A percentile compares a stretch with the other conserved stretches of the same genome.
Conservation (phyloP, 2,113 vertebrate genomes). For the Arenaria interpres region DNA sequence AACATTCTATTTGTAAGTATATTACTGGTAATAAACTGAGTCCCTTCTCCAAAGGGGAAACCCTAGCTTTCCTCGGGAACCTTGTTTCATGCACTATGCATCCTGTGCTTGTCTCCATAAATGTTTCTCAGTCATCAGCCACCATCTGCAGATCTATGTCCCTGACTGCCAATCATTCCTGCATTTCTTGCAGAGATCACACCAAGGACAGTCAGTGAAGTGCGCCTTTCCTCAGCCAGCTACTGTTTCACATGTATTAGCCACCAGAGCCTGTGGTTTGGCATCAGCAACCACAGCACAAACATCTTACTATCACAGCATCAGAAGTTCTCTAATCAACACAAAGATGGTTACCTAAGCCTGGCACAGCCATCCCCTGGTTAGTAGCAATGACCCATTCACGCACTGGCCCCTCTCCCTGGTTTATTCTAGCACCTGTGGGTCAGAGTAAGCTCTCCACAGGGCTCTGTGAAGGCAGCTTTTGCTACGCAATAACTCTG, state of each 20-base stretch:
- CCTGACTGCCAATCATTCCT: neutral
- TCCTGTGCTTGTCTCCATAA: neutral
- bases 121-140: neutral
- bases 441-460: neutral
- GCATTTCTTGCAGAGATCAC: neutral
- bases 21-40: neutral
- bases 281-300: neutral
- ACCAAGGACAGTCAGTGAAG: neutral
- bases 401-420: rapidly evolving
- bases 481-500: neutral
- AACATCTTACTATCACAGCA: neutral
- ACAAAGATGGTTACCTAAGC: neutral
- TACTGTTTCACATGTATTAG: neutral
- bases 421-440: neutral
- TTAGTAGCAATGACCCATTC: neutral
- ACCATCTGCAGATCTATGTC: neutral
- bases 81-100: neutral
- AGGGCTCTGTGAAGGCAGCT: neutral
- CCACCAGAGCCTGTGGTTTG: constrained; percentile 11
- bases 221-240: neutral
- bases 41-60: neutral
- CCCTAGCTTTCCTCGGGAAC: neutral
- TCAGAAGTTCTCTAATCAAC: neutral
- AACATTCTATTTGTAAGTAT: neutral
- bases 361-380: neutral